Evolutionary conservation across 92 coral and sea anemone genomes (phyloP).

Genomic region (Ricordea florida): DNA sequence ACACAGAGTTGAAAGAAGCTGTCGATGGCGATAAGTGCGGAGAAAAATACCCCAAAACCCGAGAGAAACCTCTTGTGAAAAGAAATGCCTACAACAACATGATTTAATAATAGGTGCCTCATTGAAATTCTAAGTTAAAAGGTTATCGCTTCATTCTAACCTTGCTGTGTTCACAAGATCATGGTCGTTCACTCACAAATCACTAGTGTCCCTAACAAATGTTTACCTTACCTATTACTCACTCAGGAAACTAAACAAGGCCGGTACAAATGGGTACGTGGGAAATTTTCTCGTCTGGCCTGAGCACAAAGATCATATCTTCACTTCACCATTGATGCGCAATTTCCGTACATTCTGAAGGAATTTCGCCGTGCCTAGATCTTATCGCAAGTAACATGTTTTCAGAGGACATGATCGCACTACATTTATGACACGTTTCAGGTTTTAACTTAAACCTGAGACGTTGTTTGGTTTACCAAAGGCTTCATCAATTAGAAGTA

Average conservation of each 20-base stretch:
- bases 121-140: neutral
- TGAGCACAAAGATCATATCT: neutral
- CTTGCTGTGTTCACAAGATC: neutral
- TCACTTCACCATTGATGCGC: neutral
- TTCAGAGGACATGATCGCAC: neutral
- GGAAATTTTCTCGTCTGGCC: slow-evolving; percentile 3
- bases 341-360: neutral
- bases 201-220: neutral
- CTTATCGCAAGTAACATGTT: slow-evolving; percentile 22
- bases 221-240: neutral
- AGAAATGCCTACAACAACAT: neutral
- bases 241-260: neutral
- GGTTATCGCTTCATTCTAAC: slow-evolving; percentile 14
- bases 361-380: slow-evolving; percentile 1
- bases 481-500: neutral
- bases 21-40: neutral
- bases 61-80: neutral
- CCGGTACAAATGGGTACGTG: neutral
- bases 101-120: no score
- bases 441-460: neutral
- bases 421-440: neutral
- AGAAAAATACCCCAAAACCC: neutral
- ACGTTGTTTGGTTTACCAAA: neutral
- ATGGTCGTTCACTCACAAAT: neutral
- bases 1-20: slow-evolving; percentile 23